Base-by-base conservation (phyloP, 2,113 vertebrate genomes). In the Cariama cristata region DNA sequence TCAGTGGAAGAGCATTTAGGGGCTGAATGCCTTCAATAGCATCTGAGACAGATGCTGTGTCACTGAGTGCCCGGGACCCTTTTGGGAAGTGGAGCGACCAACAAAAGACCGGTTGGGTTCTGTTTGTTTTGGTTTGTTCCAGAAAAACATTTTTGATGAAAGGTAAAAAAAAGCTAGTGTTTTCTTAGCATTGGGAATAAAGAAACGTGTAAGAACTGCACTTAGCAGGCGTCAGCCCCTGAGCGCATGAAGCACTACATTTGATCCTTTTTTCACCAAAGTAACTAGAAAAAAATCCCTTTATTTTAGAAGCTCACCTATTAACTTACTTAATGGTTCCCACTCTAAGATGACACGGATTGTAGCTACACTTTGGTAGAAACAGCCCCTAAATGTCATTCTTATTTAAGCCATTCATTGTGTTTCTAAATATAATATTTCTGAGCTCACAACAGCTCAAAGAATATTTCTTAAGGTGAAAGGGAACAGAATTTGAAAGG, bases 41-140 rank as follows among this genome's bases (percentile, higher is more conserved):
- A 67, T 79, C 90, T 67, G 84, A 89, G 88, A 91, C 81, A 95
- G 93, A 96, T 93, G 69, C 66, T 89, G 44, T 86, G 86, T 82
- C 62, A 63, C 73, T 40, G 79, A 95, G 80, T 86, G 90, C 73
- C 92, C 15, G 6, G 58, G 74, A 72, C 26, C n/a, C 79, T 95
- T 96, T 94, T 35, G 72, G 63, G 53, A 97, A 91, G 88, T 83
- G 52, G 26, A 81, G 55, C 21, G 2, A 90, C 66, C 42, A 74
- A 86, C 88, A 77, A 95, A 95, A 94, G 85, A 82, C 86, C 0
- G 12, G 38, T 63, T 96, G 68, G 56, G 38, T 73, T 96, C 62
- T 96, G 93, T 91, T 97, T 95, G 90, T 88, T 97, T 98, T 96
- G 85, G 42, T 96, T 96, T 92, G 76, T 88, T 83, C 55, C 82